Evolutionary conservation across 2,797 vertebrate species (phyloP), one percentile per base, ranked within the genome.

Genomic region (Malurus leucopterus): DNA sequence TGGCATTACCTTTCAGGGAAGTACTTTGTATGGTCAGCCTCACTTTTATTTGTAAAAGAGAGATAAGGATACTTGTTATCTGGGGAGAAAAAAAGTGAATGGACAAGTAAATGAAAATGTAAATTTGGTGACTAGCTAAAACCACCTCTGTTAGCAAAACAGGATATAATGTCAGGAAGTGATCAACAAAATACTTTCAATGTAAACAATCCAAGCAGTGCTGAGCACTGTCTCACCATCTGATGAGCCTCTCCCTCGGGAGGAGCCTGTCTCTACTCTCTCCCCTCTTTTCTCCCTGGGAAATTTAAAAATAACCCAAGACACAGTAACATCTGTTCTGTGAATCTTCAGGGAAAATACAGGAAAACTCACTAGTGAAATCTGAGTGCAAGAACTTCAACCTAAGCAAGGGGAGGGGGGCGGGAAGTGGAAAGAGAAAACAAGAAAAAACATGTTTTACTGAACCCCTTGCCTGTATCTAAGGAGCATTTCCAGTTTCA

Each of bases 151-250:
- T 58, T 71, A 74, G 46, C 47, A 74, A 74, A 95, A 86, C 68
- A 84, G 88, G 86, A 89, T 77, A 58, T 49, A 67, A n/a, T 51
- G 40, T 40, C 68, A 92, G 88, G 54, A 95, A 95, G 91, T 4
- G 1, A 63, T 71, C 79, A 73, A 83, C 46, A 51, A 64, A 51
- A 51, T 79, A 43, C 67, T 76, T 93, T 68, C 73, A 43, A 53
- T 85, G 30, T 80, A 76, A 86, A 88, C 46, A 93, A 84, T 76
- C 32, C 24, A 16, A 59, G 70, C 59, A 62, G 54, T 9, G 29
- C 78, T 46, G 29, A 70, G 65, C 75, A 3, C 61, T 57, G 0
- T 73, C 81, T 65, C 47, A 24, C 9, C 44, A 34, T 90, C 77
- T 73, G 68, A 80, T 2, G 0, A 43, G 71, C 63, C 2, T 1